Evolutionary conservation across 1,140 invertebrate species (phyloP).

Genomic region (Drosophila takahashii): DNA sequence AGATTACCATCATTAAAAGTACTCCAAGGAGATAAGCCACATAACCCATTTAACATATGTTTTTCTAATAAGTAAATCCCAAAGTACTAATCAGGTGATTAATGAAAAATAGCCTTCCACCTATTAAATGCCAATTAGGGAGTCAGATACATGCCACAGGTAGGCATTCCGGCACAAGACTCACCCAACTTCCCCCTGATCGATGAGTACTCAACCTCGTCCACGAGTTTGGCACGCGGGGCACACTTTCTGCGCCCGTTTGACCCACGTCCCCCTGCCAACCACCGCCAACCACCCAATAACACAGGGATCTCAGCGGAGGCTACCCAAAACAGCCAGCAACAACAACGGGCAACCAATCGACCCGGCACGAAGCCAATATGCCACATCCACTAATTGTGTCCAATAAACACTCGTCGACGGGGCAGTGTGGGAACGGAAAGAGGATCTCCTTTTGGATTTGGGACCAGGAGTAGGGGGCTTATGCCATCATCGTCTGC

Average conservation of each 20-base stretch:
- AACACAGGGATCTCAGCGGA: not conserved
- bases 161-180: slow-evolving; percentile 23
- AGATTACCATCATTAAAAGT: too few relatives aligned
- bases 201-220: slow-evolving; percentile 36
- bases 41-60: too few relatives aligned
- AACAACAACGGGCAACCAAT: slow-evolving; percentile 10
- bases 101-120: not conserved
- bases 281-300: slow-evolving; percentile 23
- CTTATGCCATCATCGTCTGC: slow-evolving; percentile 82
- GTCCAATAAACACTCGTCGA: slow-evolving; percentile 78
- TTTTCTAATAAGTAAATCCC: not conserved
- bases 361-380: slow-evolving; percentile 68
- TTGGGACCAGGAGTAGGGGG: slow-evolving; percentile 23
- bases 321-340: slow-evolving; percentile 2
- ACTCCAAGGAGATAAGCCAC: too few relatives aligned
- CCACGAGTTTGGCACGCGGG: slow-evolving; percentile 42
- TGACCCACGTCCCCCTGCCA: slow-evolving; percentile 37
- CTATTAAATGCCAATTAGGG: slow-evolving; percentile 26
- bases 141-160: slow-evolving; percentile 2
- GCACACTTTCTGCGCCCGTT: slow-evolving; percentile 63
- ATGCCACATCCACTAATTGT: slow-evolving; percentile 79
- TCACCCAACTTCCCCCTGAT: slow-evolving; percentile 25
- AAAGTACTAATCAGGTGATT: not conserved
- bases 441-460: slow-evolving; percentile 29
- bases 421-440: slow-evolving; percentile 45